A percentile compares a stretch with the other conserved stretches of the same genome.
Conservation (phyloP, 2,113 vertebrate genomes). For the Puntigrus tetrazona region DNA sequence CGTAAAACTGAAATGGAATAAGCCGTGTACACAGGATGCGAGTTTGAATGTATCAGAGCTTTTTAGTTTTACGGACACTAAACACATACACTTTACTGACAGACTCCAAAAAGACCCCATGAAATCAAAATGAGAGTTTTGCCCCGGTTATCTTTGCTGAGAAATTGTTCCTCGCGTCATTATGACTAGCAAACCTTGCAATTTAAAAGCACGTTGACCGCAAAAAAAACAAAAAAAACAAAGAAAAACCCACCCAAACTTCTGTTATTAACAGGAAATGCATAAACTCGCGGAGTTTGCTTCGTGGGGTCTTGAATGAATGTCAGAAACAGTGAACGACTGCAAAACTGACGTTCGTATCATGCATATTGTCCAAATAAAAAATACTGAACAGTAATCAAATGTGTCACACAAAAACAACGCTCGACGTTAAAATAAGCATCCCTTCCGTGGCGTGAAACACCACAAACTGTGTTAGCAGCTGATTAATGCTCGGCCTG, state of each 20-base stretch:
- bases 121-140: not conserved
- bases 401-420: not conserved
- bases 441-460: not conserved
- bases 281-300: not conserved
- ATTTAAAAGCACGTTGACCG: not conserved
- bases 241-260: not conserved
- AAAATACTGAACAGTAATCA: not conserved
- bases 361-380: conserved; percentile 16
- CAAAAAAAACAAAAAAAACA: not conserved
- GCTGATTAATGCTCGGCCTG: not conserved
- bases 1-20: not conserved
- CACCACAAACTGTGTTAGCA: not conserved
- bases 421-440: not conserved
- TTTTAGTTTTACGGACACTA: not conserved
- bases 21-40: not conserved
- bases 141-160: not conserved
- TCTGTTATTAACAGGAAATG: not conserved
- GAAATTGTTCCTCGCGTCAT: not conserved
- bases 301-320: conserved; percentile 18
- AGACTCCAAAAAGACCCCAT: conserved; percentile 10
- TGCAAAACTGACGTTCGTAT: not conserved
- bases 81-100: not conserved
- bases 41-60: not conserved
- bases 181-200: not conserved
- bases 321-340: not conserved